Evolutionary conservation across 2,113 vertebrate genomes (phyloP), one percentile per base, ranked within the genome.

Genomic region (Fukomys damarensis): DNA sequence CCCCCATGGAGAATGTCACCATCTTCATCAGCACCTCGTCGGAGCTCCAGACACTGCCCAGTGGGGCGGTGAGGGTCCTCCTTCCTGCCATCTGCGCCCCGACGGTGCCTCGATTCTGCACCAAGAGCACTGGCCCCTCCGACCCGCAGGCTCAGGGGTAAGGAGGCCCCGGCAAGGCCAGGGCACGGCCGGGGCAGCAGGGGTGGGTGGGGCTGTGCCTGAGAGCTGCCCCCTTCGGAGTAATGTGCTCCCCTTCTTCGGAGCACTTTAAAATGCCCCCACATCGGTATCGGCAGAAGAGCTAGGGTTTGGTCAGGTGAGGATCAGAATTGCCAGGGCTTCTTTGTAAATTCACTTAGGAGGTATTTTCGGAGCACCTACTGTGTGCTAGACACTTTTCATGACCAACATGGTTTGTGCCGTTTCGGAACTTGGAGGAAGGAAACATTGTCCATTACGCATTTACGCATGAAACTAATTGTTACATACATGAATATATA

Each of bases 11-110:
- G 98, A 99, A 98, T 0, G 92, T 99, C 89, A 99, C 99, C 4
- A 89, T 99, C 96, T 99, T 99, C 97, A 99, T 99, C 97, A 99
- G 99, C 97, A 99, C 99, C 0, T 99, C 99, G 32, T 99, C 99
- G 0, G 99, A 99, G 98, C 99, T 99, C 10, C 98, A 96, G 22
- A 99, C 99, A 0, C 98, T 99, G 81, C 99, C 99, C 94, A 99
- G 98, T 0, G 99, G 99, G 5, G 99, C 99, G 0, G 98, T 99
- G 96, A 98, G 98, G 76, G 99, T 99, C 80, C 98, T 99, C 3
- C 99, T 99, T 0, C 99, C 99, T 0, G 97, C 99, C 0, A 98
- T 99, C 82, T 99, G 99, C 17, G 98, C 99, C 24, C 99, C 99
- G 0, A 99, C 97, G 0, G 99, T 99, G 38, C 98, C 99, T 92